Conservation (phyloP, 2,888 invertebrate species). For the Conistra vaccinii region DNA sequence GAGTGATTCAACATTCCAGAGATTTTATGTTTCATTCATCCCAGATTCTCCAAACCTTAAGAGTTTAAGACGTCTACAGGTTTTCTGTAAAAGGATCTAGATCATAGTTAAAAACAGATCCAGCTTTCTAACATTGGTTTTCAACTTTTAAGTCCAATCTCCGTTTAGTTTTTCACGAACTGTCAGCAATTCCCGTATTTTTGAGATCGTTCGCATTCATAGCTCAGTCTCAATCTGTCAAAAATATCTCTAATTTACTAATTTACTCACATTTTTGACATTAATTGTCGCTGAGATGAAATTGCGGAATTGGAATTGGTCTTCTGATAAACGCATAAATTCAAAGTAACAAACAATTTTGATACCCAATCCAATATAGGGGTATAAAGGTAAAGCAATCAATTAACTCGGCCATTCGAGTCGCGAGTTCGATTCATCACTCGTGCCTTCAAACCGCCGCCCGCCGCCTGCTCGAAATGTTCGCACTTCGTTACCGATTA, state of each 20-base stretch:
- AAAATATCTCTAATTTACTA: too few relatives aligned
- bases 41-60: not conserved
- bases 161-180: not conserved
- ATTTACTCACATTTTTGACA: too few relatives aligned
- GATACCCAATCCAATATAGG: constrained; percentile 38
- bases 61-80: not conserved
- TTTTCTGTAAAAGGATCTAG: not conserved
- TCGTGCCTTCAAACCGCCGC: constrained; percentile 12
- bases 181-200: too few relatives aligned
- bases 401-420: constrained; percentile 43
- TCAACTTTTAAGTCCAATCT: too few relatives aligned
- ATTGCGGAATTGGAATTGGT: too few relatives aligned
- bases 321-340: constrained; percentile 6
- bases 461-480: constrained; percentile 32
- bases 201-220: too few relatives aligned
- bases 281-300: too few relatives aligned
- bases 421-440: constrained; percentile 55
- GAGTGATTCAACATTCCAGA: too few relatives aligned
- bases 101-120: not conserved
- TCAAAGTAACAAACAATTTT: constrained; percentile 18
- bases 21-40: not conserved
- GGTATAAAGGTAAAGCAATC: constrained; percentile 51
- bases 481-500: constrained; percentile 66
- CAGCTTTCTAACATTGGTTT: too few relatives aligned
- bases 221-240: too few relatives aligned